Conservation (phyloP, 1,140 invertebrate species). For the Philotrypesis tridentata region DNA sequence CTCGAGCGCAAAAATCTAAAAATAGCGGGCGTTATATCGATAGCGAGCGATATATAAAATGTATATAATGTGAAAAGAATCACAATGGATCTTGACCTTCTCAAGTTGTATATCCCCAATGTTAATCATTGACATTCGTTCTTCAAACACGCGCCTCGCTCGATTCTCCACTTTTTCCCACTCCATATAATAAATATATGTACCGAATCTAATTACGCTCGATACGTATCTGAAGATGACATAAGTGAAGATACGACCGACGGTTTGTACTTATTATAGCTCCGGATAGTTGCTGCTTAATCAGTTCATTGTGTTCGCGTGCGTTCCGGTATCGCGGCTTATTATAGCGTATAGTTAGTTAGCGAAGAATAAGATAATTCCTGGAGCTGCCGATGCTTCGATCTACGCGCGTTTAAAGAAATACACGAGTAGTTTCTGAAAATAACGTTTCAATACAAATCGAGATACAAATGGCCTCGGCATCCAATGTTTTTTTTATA, state of each 20-base stretch:
- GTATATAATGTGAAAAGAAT: conserved; percentile 5
- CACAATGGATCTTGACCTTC: conserved; percentile 36
- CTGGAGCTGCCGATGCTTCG: neutral
- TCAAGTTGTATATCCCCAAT: conserved; percentile 18
- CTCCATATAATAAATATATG: conserved; percentile 23
- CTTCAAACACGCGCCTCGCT: neutral
- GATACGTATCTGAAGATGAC: conserved; percentile 18
- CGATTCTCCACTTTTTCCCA: neutral
- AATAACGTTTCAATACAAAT: too few relatives aligned
- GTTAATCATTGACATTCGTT: conserved; percentile 39
- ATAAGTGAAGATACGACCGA: neutral
- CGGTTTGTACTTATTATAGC: neutral
- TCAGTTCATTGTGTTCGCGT: conserved; percentile 10
- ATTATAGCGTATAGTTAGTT: neutral
- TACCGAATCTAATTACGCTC: conserved; percentile 38
- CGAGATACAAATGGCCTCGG: too few relatives aligned
- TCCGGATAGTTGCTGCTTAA: neutral
- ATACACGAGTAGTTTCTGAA: too few relatives aligned
- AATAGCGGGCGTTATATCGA: neutral
- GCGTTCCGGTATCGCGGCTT: too few relatives aligned
- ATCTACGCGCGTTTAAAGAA: too few relatives aligned
- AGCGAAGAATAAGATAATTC: neutral
- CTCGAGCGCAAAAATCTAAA: neutral
- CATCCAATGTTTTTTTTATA: too few relatives aligned
- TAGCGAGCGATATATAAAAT: conserved; percentile 22